Percentiles rank a stretch among this genome's conserved stretches.
Evolutionary conservation across 2,113 vertebrate species (phyloP).

Genomic region (Apodemus sylvaticus): DNA sequence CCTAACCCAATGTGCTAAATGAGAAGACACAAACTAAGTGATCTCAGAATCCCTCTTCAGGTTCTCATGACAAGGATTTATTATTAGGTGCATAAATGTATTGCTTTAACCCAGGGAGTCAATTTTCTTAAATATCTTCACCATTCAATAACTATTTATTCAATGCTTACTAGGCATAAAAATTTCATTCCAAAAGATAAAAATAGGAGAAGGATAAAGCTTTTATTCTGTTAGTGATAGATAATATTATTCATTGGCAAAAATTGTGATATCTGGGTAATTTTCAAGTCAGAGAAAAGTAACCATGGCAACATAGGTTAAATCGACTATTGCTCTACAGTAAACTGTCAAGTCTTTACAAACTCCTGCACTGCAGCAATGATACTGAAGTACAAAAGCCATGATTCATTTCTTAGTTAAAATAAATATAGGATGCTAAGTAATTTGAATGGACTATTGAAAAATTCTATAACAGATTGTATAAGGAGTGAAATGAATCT

Average conservation of each 20-base stretch:
- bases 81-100: conserved; percentile 6
- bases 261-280: conserved; percentile 40
- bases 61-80: not conserved
- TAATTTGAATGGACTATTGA: conserved; percentile 45
- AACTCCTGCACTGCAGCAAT: conserved; percentile 26
- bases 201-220: conserved; percentile 31
- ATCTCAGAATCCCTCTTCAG: not conserved
- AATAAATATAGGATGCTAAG: conserved; percentile 37
- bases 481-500: not conserved
- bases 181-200: conserved; percentile 29
- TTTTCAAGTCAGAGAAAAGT: conserved; percentile 49
- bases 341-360: conserved; percentile 55
- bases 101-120: conserved; percentile 5
- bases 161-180: not conserved
- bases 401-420: conserved; percentile 28
- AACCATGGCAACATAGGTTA: conserved; percentile 64
- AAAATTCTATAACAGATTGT: conserved; percentile 42
- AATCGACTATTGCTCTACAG: conserved; percentile 37
- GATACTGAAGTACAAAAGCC: conserved; percentile 42
- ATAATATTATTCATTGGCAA: conserved; percentile 52
- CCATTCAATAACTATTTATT: conserved; percentile 42
- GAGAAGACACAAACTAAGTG: conserved; percentile 32
- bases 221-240: conserved; percentile 34
- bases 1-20: not conserved
- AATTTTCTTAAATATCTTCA: conserved; percentile 51